Conservation (phyloP, 2,797 vertebrate species). For the Onychomys leucogaster region DNA sequence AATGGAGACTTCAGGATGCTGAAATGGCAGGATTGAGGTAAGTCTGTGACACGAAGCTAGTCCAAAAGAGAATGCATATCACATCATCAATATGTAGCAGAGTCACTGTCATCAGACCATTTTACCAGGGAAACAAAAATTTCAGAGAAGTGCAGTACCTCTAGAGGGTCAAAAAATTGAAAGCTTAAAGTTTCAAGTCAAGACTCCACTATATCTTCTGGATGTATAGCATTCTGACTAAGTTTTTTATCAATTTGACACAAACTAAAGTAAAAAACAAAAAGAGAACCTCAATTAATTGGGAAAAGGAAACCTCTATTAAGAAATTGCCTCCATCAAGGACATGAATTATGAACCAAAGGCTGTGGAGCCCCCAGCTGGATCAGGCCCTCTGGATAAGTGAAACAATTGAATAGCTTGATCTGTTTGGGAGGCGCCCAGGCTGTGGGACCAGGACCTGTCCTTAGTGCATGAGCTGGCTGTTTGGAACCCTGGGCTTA, state of each 20-base stretch:
- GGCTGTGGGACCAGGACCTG: no score
- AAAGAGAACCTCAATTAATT: background rate
- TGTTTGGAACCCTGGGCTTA: no score
- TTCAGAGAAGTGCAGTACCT: background rate
- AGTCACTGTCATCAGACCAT: background rate
- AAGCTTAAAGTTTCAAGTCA: background rate
- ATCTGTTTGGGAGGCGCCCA: no score
- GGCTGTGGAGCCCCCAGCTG: no score
- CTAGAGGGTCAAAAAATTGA: background rate
- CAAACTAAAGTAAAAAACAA: background rate
- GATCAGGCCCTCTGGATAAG: no score
- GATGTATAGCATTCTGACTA: background rate
- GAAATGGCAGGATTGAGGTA: background rate
- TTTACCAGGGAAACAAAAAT: background rate
- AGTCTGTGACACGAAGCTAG: background rate
- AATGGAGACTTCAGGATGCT: background rate
- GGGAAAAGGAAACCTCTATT: background rate
- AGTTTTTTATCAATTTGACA: background rate
- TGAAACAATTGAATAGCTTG: no score
- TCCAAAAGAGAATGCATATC: background rate
- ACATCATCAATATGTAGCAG: background rate
- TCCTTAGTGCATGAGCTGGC: no score
- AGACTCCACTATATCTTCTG: background rate
- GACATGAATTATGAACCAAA: no score
- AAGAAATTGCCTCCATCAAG: background rate